phyloP scores from a whole-genome alignment of 2,888 invertebrate genomes.

The Digitonthophagus gazella region DNA sequence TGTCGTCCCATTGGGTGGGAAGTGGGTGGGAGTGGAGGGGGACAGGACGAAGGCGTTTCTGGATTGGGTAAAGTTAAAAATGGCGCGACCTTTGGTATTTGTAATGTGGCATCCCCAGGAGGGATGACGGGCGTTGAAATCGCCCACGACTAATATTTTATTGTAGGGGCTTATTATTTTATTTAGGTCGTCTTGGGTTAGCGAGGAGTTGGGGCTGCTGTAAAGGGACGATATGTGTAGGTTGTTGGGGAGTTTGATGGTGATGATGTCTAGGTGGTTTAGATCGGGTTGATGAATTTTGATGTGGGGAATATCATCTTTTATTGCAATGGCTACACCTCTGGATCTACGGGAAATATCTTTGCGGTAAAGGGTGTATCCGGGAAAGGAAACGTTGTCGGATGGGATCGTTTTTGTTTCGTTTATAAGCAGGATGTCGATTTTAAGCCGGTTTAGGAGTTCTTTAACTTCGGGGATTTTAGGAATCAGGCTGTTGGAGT shows the following conservation, averaged over 20 bases:
- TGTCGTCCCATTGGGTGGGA: conserved; percentile 23
- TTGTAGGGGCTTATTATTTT: background rate
- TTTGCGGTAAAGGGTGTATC: conserved; percentile 7
- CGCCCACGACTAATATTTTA: conserved; percentile 24
- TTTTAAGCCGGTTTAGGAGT: conserved; percentile 22
- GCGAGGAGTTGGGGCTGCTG: conserved; percentile 20
- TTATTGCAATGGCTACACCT: conserved; percentile 7
- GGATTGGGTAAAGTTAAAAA: conserved; percentile 20
- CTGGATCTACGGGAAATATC: background rate
- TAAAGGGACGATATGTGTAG: conserved; percentile 20
- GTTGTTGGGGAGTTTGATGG: conserved; percentile 22
- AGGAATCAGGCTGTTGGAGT: conserved; percentile 26
- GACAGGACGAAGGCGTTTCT: conserved; percentile 9
- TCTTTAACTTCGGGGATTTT: conserved; percentile 25
- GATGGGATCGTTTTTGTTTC: conserved; percentile 23
- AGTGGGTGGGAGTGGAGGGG: conserved; percentile 23
- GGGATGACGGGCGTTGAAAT: conserved; percentile 29
- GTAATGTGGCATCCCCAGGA: conserved; percentile 27
- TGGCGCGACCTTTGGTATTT: conserved; percentile 29
- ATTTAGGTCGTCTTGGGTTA: conserved; percentile 21
- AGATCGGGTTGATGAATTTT: background rate
- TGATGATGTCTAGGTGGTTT: conserved; percentile 21
- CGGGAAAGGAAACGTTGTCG: conserved; percentile 12
- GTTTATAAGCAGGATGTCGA: conserved; percentile 28
- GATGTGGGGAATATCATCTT: conserved; percentile 5